phyloP scores from a whole-genome alignment of 2,888 invertebrate species.

The Drosophila nr. medialis region DNA sequence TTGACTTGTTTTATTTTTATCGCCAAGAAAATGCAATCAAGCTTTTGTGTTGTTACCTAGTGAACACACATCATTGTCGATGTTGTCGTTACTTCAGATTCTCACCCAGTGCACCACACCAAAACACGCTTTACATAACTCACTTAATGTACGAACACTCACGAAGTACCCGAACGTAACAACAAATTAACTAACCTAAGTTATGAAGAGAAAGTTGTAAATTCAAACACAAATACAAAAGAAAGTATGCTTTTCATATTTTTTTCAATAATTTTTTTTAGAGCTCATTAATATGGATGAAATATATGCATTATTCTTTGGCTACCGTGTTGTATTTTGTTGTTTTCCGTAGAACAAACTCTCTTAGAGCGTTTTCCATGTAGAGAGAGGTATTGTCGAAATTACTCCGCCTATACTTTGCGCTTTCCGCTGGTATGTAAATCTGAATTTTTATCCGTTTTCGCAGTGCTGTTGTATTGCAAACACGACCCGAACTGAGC shows the following conservation, averaged over 20 bases:
- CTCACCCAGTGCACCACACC: constrained; percentile 9
- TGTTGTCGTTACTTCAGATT: constrained; percentile 7
- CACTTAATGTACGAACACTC: constrained; percentile 50
- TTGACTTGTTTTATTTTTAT: background rate
- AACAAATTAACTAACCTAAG: constrained; percentile 21
- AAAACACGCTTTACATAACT: constrained; percentile 73
- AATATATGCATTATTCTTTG: constrained; percentile 17
- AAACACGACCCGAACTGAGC: constrained; percentile 84
- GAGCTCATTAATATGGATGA: constrained; percentile 13
- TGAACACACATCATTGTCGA: background rate
- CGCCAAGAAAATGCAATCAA: background rate
- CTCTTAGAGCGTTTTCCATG: constrained; percentile 12
- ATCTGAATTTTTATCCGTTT: constrained; percentile 60
- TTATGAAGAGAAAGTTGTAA: constrained; percentile 30
- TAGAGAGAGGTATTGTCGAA: constrained; percentile 44
- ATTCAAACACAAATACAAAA: constrained; percentile 39
- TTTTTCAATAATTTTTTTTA: constrained; percentile 36
- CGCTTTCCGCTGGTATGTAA: constrained; percentile 19
- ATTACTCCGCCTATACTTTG: constrained; percentile 57
- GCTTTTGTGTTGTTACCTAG: constrained; percentile 12
- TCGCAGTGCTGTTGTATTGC: constrained; percentile 83
- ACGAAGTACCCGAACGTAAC: constrained; percentile 39
- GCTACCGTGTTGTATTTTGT: constrained; percentile 15
- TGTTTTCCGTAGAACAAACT: constrained; percentile 17
- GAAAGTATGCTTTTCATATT: background rate